These are phyloP conservation scores for Nyctibius grandis DNA, from an alignment of 2,797 vertebrate species.

Conservation along the genomic window DNA sequence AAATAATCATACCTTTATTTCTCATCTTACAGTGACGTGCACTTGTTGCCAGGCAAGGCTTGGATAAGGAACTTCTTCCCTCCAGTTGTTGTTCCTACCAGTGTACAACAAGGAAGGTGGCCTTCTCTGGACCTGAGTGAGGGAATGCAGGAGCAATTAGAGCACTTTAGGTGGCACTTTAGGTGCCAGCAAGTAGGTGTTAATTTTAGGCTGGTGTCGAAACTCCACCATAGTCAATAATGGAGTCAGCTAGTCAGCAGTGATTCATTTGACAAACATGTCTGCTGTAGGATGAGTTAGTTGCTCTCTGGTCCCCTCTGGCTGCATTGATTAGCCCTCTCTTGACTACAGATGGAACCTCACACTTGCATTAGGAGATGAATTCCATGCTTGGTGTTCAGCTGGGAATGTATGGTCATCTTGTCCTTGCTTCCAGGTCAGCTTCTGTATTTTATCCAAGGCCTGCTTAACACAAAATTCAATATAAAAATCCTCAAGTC, in stretches of 20 bases:
- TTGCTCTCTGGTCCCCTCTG: background rate
- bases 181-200: background rate
- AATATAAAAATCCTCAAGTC: background rate
- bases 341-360: background rate
- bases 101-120: background rate
- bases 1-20: background rate
- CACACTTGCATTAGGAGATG: background rate
- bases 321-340: background rate
- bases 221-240: background rate
- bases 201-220: background rate
- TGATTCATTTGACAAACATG: background rate
- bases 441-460: background rate
- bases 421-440: background rate
- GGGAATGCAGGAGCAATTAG: background rate
- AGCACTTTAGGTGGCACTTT: background rate
- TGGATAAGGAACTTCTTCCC: background rate
- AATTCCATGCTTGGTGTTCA: background rate
- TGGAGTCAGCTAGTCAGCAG: background rate
- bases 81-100: background rate
- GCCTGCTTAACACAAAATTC: background rate
- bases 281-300: background rate
- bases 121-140: background rate
- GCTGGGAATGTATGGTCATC: background rate
- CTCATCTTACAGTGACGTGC: rapidly evolving
- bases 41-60: background rate